These are phyloP conservation scores for Microcaecilia unicolor DNA, from an alignment of 2,797 vertebrate genomes.

Conservation along the genomic window DNA sequence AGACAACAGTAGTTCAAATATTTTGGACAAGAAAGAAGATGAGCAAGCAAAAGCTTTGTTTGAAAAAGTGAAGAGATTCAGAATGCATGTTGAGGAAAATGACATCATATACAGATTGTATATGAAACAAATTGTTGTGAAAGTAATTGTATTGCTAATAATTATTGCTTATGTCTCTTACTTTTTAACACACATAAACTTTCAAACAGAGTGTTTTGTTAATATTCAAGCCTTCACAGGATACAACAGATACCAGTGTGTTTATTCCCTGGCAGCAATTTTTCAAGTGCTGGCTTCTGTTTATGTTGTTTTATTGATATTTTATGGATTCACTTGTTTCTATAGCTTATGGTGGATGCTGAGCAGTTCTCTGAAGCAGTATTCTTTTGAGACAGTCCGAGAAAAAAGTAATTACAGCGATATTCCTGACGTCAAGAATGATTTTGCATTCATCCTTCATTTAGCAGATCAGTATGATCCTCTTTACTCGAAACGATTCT, in stretches of 20 bases:
- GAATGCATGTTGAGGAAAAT: constrained; percentile 61
- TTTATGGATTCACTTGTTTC: constrained; percentile 63
- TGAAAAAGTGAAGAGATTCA: constrained; percentile 67
- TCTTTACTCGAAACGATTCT: constrained; percentile 66
- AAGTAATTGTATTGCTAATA: constrained; percentile 55
- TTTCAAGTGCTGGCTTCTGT: constrained; percentile 65
- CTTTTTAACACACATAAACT: constrained; percentile 59
- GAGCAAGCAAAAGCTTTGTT: constrained; percentile 73
- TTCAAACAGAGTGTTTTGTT: constrained; percentile 62
- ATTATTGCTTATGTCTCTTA: constrained; percentile 62
- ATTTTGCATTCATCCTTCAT: constrained; percentile 73
- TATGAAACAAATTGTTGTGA: constrained; percentile 63
- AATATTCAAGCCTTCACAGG: constrained; percentile 64
- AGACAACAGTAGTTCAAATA: constrained; percentile 53
- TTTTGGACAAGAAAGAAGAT: constrained; percentile 67
- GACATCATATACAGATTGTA: constrained; percentile 65
- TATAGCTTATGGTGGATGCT: constrained; percentile 72
- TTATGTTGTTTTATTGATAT: constrained; percentile 59
- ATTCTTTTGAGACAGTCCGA: constrained; percentile 64
- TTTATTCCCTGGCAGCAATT: constrained; percentile 63
- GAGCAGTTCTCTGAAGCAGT: constrained; percentile 65
- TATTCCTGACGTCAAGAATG: constrained; percentile 67
- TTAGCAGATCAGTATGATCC: constrained; percentile 68
- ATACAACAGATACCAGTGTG: constrained; percentile 66
- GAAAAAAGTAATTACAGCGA: constrained; percentile 70